phyloP scores from a whole-genome alignment of 2,113 vertebrate genomes.

The Promerops cafer region DNA sequence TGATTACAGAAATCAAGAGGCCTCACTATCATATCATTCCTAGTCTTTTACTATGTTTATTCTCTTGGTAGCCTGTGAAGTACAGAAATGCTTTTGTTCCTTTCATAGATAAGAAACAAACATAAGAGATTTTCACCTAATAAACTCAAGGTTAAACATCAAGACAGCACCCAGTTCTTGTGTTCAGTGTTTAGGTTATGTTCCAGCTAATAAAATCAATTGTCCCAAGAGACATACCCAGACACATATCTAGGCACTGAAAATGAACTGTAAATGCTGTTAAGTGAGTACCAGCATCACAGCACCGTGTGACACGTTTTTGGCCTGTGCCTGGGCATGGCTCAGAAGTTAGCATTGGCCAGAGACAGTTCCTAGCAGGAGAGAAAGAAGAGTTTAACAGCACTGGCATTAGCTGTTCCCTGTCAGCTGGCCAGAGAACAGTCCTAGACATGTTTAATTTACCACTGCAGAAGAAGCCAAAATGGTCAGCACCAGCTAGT shows the following conservation, averaged over 20 bases:
- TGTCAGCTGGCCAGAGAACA: conserved; percentile 18
- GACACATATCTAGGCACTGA: neutral
- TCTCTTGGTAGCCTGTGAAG: neutral
- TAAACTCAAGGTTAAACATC: neutral
- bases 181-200: neutral
- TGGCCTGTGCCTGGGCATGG: neutral
- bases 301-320: neutral
- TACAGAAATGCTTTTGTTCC: neutral
- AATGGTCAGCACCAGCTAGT: neutral
- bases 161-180: neutral
- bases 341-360: neutral
- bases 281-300: neutral
- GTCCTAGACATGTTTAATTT: neutral
- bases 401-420: neutral
- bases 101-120: neutral
- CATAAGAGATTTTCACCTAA: neutral
- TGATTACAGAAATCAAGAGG: neutral
- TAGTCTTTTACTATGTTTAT: neutral
- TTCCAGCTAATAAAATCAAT: neutral
- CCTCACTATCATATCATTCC: neutral
- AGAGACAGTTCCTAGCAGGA: neutral
- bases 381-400: neutral
- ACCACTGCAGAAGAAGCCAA: neutral
- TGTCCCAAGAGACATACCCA: neutral
- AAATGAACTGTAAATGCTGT: neutral